Percentiles rank a stretch among this genome's conserved stretches.
Conservation (phyloP, 2,797 vertebrate genomes). For the Gastrophryne carolinensis region DNA sequence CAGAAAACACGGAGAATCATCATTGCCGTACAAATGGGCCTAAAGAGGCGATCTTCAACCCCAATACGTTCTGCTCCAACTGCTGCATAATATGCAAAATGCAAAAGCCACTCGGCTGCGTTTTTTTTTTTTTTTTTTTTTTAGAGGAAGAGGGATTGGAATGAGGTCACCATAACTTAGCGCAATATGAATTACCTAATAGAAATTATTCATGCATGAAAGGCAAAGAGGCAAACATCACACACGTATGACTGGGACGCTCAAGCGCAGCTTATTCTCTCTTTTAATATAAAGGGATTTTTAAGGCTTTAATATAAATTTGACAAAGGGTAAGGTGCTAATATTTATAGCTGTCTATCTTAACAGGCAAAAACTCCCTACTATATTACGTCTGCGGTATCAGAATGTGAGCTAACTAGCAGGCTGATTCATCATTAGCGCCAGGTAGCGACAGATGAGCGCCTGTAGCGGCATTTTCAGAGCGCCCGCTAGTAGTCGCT, state of each 20-base stretch:
- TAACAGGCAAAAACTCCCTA: neutral
- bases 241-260: neutral
- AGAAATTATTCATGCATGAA: constrained; percentile 50
- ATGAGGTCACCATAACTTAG: constrained; percentile 47
- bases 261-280: neutral
- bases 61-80: constrained; percentile 44
- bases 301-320: constrained; percentile 10
- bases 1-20: constrained; percentile 45
- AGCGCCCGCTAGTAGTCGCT: no score
- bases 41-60: constrained; percentile 48
- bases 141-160: constrained; percentile 36
- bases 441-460: no score
- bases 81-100: constrained; percentile 43
- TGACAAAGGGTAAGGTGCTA: neutral
- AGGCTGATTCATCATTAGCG: no score
- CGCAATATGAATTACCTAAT: constrained; percentile 42
- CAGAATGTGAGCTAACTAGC: no score
- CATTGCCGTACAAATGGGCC: constrained; percentile 44
- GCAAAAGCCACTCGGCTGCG: constrained; percentile 31
- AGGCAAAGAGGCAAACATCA: constrained; percentile 38
- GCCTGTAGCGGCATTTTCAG: no score
- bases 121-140: no score
- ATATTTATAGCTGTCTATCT: neutral
- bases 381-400: neutral
- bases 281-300: constrained; percentile 37